Evolutionary conservation across 2,797 vertebrate species (phyloP), one percentile per base, ranked within the genome.

Genomic region (Phataginus tricuspis): DNA sequence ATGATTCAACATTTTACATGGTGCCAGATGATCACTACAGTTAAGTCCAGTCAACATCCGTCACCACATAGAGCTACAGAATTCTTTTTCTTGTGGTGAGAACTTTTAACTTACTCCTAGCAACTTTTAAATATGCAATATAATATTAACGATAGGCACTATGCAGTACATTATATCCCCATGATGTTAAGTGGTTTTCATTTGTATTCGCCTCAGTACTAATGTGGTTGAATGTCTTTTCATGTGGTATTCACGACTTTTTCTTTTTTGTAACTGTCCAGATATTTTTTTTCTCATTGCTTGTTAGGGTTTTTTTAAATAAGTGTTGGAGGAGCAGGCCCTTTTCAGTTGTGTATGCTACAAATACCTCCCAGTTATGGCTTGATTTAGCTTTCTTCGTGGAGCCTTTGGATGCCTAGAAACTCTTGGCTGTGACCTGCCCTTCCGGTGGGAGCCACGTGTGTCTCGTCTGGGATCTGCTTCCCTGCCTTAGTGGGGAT

Each of bases 391-490:
- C 31, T 39, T 27, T 66, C 13, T 34, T 53, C 21, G 0, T 1
- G 0, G 39, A 34, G 0, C 27, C 37, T 77, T 16, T 34, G 51
- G 71, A 21, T 21, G 27, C n/a, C 18, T 34, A 25, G 80, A 34
- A 57, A 59, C n/a, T 68, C 59, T 59, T 51, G 10, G 29, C 63
- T 61, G n/a, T 19, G 2, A 29, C 19, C 21, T 39, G 4, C 2
- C 10, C 21, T 15, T 11, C 0, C 5, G 15, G 34, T 23, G 10
- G 45, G 34, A 45, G 23, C 37, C 1, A 1, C 0, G 21, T 2
- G 31, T 53, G 42, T 15, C 21, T 80, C 27, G 8, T 49, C 55
- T 34, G 45, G 53, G 55, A 61, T 18, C 9, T 53, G 9, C 11
- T 16, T 2, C 37, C 29, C 29, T 34, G 14, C 1, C 31, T 45